These are phyloP conservation scores for Anoplopoma fimbria DNA, from an alignment of 2,113 vertebrate genomes.

Conservation along the genomic window DNA sequence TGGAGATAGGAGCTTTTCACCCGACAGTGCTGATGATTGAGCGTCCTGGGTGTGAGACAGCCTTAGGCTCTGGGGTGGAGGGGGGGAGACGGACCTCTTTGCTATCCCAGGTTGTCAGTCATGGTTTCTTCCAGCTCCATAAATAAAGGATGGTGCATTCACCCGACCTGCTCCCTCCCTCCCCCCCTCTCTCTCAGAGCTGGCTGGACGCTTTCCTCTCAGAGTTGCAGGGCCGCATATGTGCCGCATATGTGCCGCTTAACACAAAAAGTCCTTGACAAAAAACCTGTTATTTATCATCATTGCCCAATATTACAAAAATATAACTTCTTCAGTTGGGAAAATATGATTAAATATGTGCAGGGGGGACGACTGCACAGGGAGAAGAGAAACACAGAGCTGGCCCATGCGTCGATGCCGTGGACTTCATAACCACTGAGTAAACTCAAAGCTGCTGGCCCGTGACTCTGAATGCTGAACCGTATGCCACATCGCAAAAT, in stretches of 20 bases:
- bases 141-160: conserved; percentile 74
- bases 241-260: too few species aligned
- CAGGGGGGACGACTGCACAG: conserved; percentile 31
- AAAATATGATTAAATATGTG: too few species aligned
- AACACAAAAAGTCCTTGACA: too few species aligned
- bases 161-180: conserved; percentile 42
- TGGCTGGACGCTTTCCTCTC: conserved; percentile 32
- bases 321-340: too few species aligned
- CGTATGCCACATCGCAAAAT: conserved; percentile 18
- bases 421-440: conserved; percentile 52
- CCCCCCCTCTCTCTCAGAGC: neutral
- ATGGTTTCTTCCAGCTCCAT: conserved; percentile 49
- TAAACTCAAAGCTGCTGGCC: conserved; percentile 54
- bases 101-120: conserved; percentile 72
- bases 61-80: conserved; percentile 36
- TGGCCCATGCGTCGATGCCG: conserved; percentile 16
- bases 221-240: conserved; percentile 14
- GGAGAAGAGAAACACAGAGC: conserved; percentile 42
- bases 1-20: conserved; percentile 4
- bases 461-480: conserved; percentile 47
- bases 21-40: conserved; percentile 13
- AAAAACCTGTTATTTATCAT: too few species aligned
- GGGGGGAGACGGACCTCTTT: conserved; percentile 51
- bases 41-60: conserved; percentile 60
- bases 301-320: too few species aligned